phyloP scores from a whole-genome alignment of 2,888 invertebrate species.

The Auanema freiburgensis region DNA sequence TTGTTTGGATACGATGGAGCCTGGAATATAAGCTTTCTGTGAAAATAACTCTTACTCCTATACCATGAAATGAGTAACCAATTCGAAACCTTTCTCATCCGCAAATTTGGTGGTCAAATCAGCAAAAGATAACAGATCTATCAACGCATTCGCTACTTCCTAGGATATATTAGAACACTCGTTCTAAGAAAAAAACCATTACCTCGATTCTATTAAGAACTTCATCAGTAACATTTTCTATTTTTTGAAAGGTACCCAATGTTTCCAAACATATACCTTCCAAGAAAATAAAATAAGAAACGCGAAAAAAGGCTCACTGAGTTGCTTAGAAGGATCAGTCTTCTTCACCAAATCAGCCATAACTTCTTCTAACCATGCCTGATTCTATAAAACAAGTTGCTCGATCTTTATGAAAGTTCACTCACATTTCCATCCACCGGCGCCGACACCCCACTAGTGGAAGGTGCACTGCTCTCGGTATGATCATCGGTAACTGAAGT shows the following conservation, averaged over 20 bases:
- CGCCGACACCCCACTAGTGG: too few relatives aligned
- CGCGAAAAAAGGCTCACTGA: background rate
- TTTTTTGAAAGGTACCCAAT: too few relatives aligned
- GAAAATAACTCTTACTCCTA: too few relatives aligned
- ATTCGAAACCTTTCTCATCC: constrained; percentile 11
- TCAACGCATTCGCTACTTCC: constrained; percentile 11
- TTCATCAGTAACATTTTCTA: too few relatives aligned
- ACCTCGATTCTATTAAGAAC: too few relatives aligned
- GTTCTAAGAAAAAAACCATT: background rate
- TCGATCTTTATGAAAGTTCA: too few relatives aligned
- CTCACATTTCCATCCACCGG: too few relatives aligned
- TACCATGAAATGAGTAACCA: constrained; percentile 18
- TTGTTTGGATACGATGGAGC: background rate
- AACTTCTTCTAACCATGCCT: constrained; percentile 19
- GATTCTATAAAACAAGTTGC: constrained; percentile 3
- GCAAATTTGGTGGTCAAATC: constrained; percentile 12
- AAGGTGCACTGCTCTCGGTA: too few relatives aligned
- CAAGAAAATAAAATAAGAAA: too few relatives aligned
- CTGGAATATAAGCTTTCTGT: too few relatives aligned
- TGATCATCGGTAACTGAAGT: too few relatives aligned
- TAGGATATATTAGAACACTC: background rate
- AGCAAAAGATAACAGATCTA: constrained; percentile 12
- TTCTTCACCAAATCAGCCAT: constrained; percentile 20
- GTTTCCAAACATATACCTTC: too few relatives aligned
- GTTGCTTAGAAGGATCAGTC: constrained; percentile 17